Conservation (phyloP, 1,140 invertebrate species). For the Heliothis virescens region DNA sequence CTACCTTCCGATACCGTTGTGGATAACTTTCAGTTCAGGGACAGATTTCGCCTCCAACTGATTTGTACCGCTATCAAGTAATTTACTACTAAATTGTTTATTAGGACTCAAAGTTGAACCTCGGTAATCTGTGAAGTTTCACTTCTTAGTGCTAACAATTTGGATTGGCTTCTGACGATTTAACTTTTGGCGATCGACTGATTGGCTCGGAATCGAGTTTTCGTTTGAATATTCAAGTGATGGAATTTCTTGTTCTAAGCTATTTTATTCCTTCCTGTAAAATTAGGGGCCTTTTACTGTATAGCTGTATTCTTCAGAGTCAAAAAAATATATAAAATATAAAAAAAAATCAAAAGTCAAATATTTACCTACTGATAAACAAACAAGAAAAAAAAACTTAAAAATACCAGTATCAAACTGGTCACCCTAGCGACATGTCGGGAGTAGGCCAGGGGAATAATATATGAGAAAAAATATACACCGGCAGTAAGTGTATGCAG, state of each 20-base stretch:
- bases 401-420: neutral
- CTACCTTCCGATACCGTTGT: constrained; percentile 22
- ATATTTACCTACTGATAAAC: neutral
- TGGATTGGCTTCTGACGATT: neutral
- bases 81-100: constrained; percentile 24
- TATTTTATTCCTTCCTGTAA: too few relatives aligned
- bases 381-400: neutral
- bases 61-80: constrained; percentile 17
- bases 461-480: constrained; percentile 50
- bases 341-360: too few relatives aligned
- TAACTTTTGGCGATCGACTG: too few relatives aligned
- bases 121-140: neutral
- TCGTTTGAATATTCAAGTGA: too few relatives aligned
- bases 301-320: too few relatives aligned
- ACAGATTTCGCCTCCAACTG: constrained; percentile 17
- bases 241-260: too few relatives aligned
- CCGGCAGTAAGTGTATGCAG: constrained; percentile 4
- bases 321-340: too few relatives aligned
- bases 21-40: constrained; percentile 25
- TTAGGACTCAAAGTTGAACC: constrained; percentile 5
- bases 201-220: too few relatives aligned
- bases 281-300: too few relatives aligned
- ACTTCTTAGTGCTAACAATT: neutral
- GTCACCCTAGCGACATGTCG: constrained; percentile 43
- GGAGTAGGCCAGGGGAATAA: constrained; percentile 47